Percentiles rank a stretch among this genome's conserved stretches.
These are phyloP conservation scores for Temnothorax rugatulus DNA, from an alignment of 2,888 invertebrate species.

Conservation along the genomic window DNA sequence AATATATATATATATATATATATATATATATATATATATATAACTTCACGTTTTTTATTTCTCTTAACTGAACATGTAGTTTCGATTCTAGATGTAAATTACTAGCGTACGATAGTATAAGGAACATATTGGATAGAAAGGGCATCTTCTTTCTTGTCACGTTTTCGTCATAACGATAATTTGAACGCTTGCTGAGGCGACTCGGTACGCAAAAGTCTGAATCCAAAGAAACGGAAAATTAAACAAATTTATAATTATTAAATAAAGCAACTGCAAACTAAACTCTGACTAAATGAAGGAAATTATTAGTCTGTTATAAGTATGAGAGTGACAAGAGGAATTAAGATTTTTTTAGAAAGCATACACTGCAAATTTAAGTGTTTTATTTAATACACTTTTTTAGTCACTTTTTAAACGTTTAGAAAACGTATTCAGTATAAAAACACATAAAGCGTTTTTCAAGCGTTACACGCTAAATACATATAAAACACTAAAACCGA, in stretches of 20 bases:
- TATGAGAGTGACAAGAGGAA: background rate
- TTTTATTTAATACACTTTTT: too few species aligned
- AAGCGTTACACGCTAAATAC: too few species aligned
- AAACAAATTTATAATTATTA: background rate
- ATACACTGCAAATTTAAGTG: too few species aligned
- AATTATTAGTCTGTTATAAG: background rate
- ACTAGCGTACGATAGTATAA: background rate
- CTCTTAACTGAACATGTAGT: background rate
- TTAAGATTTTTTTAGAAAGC: background rate
- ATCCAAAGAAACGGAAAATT: background rate
- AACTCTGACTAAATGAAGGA: background rate
- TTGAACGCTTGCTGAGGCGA: slow-evolving; percentile 31
- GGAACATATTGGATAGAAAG: background rate
- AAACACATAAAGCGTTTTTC: too few species aligned
- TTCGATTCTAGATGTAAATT: background rate
- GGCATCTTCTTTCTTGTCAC: slow-evolving; percentile 47
- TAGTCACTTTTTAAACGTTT: too few species aligned
- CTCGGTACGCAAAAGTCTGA: background rate
- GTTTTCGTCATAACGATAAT: slow-evolving; percentile 49
- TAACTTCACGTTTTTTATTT: too few species aligned
- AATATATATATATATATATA: too few species aligned
- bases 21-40: too few species aligned
- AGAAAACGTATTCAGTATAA: too few species aligned
- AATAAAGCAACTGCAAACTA: background rate
- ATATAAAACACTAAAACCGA: too few species aligned